Evolutionary conservation across 2,113 vertebrate species (phyloP).

Genomic region (Apaloderma vittatum): DNA sequence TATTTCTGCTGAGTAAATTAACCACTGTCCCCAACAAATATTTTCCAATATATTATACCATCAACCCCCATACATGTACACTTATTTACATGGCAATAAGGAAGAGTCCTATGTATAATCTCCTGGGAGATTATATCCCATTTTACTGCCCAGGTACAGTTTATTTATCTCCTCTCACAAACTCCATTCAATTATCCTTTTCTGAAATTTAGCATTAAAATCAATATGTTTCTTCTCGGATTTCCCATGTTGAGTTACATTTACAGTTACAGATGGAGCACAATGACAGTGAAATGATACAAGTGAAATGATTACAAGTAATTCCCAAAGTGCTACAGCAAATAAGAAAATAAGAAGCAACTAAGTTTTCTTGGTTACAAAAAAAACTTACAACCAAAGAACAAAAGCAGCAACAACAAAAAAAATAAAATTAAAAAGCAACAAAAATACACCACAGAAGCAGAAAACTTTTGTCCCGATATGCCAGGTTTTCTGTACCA

Average conservation of each 20-base stretch:
- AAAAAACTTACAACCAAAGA: neutral
- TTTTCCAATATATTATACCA: neutral
- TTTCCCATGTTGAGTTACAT: neutral
- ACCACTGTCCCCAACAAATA: neutral
- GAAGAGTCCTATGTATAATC: neutral
- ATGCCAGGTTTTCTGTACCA: neutral
- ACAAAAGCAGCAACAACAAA: neutral
- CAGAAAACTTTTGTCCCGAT: neutral
- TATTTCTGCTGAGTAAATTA: neutral
- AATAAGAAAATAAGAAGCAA: neutral
- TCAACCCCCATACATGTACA: neutral
- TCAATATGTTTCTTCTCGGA: neutral
- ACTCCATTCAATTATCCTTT: neutral
- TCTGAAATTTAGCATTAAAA: neutral
- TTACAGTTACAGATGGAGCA: neutral
- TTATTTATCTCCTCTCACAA: neutral
- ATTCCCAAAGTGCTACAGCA: neutral
- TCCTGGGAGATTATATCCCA: neutral
- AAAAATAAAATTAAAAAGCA: neutral
- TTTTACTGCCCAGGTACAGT: neutral
- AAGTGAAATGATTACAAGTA: neutral
- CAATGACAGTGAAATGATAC: neutral
- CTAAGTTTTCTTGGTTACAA: neutral
- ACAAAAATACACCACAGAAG: neutral
- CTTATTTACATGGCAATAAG: neutral